Base-by-base conservation (phyloP, 2,797 vertebrate genomes). In the Antennarius maculatus region DNA sequence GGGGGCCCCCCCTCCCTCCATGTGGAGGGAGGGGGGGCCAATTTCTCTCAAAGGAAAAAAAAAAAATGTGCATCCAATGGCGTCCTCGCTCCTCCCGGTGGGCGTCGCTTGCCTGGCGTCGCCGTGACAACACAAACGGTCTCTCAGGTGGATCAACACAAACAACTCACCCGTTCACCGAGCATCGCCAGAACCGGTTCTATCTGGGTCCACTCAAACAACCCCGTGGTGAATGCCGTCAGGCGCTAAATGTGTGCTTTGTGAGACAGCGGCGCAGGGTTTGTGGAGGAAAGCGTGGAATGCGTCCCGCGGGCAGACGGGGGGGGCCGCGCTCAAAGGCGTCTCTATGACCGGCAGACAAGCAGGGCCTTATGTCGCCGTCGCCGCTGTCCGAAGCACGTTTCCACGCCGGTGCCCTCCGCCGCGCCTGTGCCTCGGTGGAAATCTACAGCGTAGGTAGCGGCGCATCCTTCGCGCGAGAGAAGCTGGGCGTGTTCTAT, bases 231-330 rank as follows among this genome's bases (percentile, higher is more conserved):
- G 79, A 92, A 83, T 79, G 80, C 84, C 91, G 88, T 91, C 88
- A 83, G 81, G 80, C 82, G 1, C 84, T 84, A 79, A 94, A 90
- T 91, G 89, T 87, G 76, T 79, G 88, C 90, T 93, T 93, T 94
- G 91, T 92, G 82, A 79, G 86, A 72, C 76, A 57, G 13, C 61
- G 78, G 82, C 79, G 65, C 28, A 61, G 78, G 58, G 52, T 80
- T 90, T 91, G 85, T 80, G 82, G 91, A 89, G 90, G 88, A 89
- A 89, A 85, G 82, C 47, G 59, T 86, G 89, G 91, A 93, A 93
- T 92, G 91, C 74, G 69, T 86, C 86, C 78, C 37, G 74, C 82
- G 68, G 86, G 82, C 87, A 69, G 71, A 87, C 63, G 77, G 73
- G 5, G 78, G 79, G 78, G 23, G 79, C 69, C 43, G 13, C 68